A percentile compares a stretch with the other conserved stretches of the same genome.
Evolutionary conservation across 2,797 vertebrate species (phyloP).

Genomic region (Falco peregrinus): DNA sequence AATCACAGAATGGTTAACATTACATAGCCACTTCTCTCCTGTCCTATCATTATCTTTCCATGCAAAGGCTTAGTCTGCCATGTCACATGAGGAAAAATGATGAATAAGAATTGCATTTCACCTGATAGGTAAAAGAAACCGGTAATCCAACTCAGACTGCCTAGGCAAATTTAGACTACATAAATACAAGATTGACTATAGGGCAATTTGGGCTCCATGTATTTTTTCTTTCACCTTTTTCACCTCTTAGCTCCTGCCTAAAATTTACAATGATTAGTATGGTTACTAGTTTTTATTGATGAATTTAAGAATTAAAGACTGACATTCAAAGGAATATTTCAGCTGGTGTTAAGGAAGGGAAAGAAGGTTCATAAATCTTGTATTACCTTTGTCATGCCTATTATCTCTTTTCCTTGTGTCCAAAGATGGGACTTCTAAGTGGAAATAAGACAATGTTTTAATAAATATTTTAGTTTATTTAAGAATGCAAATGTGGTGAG

Average conservation of each 20-base stretch:
- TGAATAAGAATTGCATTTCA: not conserved
- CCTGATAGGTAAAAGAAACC: not conserved
- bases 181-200: not conserved
- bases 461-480: not conserved
- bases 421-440: not conserved
- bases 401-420: not conserved
- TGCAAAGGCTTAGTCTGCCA: not conserved
- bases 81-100: not conserved
- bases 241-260: not conserved
- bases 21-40: not conserved
- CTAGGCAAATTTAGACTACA: not conserved
- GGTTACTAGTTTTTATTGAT: not conserved
- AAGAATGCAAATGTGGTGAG: rapidly evolving
- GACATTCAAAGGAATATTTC: not conserved
- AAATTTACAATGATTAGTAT: not conserved
- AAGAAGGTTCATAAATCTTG: not conserved
- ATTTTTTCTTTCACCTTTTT: not conserved
- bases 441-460: not conserved
- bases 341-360: not conserved
- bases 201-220: not conserved
- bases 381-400: not conserved
- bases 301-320: not conserved
- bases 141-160: not conserved
- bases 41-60: not conserved
- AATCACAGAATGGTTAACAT: not conserved